Base-by-base conservation (phyloP, 2,797 vertebrate genomes). In the Anguilla pacifica region DNA sequence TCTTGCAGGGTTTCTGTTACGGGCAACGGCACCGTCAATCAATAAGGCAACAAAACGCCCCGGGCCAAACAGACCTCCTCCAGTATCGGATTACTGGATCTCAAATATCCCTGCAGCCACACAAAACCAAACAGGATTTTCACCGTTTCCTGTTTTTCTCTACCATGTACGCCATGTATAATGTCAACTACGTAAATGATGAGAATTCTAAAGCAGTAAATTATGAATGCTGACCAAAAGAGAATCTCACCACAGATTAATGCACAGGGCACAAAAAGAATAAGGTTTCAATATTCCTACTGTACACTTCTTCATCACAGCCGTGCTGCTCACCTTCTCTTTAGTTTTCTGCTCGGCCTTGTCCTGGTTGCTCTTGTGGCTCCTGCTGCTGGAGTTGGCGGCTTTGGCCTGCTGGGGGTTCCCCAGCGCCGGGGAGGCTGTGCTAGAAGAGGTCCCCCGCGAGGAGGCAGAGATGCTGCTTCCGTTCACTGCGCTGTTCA, bases 401-500 rank as follows among this genome's bases (percentile, higher is more conserved):
- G 93, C 95, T 94, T 97, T 98, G 91, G 90, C 94, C 87, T 96
- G 94, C 90, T 96, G 97, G 87, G 94, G 91, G 0, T 95, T 93
- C 89, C 96, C 84, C 91, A 96, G 95, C 87, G 94, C 92, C 79
- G 96, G 95, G 89, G 96, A 95, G 3, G 95, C 93, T 82, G 96
- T 96, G 53, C 93, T 93, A 7, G 97, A 96, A 39, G 97, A 95
- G 89, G 93, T 96, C 91, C 97, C 94, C 92, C 96, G 96, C 85
- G 96, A 95, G 25, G 96, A 94, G 85, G 97, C 94, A 90, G 96
- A 96, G 86, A 96, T 94, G 61, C 95, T 96, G 79, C 92, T 97
- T 91, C 98, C 98, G 88, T 99, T 99, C 91, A 99, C 91, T 43
- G 98, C 97, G 89, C 98, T 98, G 82, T 99, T 99, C 89, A 98